Base-by-base conservation (phyloP, 2,888 invertebrate genomes). In the Drosophila formosana region DNA sequence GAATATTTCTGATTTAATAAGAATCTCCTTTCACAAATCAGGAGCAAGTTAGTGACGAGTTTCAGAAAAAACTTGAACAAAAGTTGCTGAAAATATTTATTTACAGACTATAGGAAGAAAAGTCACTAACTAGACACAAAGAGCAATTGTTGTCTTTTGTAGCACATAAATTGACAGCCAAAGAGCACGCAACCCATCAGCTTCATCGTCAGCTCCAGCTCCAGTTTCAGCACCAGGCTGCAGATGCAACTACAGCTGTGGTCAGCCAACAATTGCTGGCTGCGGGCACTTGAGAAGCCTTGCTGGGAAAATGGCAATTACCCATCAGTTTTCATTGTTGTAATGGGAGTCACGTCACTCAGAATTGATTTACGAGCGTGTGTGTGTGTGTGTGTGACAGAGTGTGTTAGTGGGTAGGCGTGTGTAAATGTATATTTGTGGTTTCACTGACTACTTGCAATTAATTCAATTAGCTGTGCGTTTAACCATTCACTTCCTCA, bases 281-380 rank as follows among this genome's bases (percentile, higher is more conserved):
- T 64, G 74, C 51, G 49, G 60, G 75, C 74, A 75, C 55, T 70
- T 60, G 78, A 64, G 60, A 39, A 67, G 68, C 37, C 4, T 71
- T 81, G 76, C 79, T 88, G 88, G 86, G 86, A 88, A 88, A 88
- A 78, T 80, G 39, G 86, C 86, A 85, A 82, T 88, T 88, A 81
- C 74, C 68, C 71, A 80, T 85, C 83, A 73, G 83, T 75, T 82
- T 86, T 75, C 86, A 88, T 88, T 83, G 88, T 86, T 78, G 85
- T 75, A 87, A 81, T 75, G 72, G 67, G 69, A 62, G 73, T 62
- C 65, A 52, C 65, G 82, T 82, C 86, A 77, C 70, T 70, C 50
- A 34, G 75, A 88, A 82, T 88, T 82, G 86, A 88, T 82, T 88
- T 85, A 82, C 83, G 88, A 77, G 67, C 66, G 52, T 47, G 18